A percentile compares a stretch with the other conserved stretches of the same genome.
Evolutionary conservation across 2,888 invertebrate genomes (phyloP).

Genomic region (Zygogramma bicolorata): DNA sequence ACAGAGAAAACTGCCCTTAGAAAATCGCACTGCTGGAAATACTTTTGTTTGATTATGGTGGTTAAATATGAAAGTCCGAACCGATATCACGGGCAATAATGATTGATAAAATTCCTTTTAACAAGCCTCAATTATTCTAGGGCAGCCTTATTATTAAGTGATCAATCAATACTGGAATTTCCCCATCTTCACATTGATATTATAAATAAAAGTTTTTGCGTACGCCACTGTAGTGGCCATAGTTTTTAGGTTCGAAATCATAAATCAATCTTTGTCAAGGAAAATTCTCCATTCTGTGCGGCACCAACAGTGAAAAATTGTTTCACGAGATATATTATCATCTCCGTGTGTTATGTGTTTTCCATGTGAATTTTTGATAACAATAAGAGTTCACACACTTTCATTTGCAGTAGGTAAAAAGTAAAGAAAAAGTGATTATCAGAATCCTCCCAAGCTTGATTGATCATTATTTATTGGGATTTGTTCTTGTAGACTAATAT

Average conservation of each 20-base stretch:
- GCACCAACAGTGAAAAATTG: conserved; percentile 32
- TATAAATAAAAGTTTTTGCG: not conserved
- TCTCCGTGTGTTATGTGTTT: conserved; percentile 6
- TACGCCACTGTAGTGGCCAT: not conserved
- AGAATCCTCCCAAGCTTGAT: too few relatives aligned
- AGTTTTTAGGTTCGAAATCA: conserved; percentile 20
- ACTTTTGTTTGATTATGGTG: too few relatives aligned
- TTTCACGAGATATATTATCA: conserved; percentile 9
- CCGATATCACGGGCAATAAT: too few relatives aligned
- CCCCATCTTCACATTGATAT: too few relatives aligned
- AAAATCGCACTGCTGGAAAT: too few relatives aligned
- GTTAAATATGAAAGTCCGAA: too few relatives aligned
- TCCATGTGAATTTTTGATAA: conserved; percentile 1
- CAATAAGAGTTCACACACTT: not conserved
- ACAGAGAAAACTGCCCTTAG: too few relatives aligned
- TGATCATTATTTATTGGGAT: not conserved
- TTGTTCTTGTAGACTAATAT: too few relatives aligned
- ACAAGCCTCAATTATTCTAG: too few relatives aligned
- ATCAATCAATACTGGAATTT: too few relatives aligned
- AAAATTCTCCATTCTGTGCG: conserved; percentile 30
- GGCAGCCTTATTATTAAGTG: too few relatives aligned
- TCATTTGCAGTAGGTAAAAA: not conserved
- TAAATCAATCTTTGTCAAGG: conserved; percentile 37
- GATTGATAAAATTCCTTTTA: too few relatives aligned
- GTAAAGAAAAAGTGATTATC: not conserved